phyloP scores from a whole-genome alignment of 2,797 vertebrate genomes.

The Crocidura indochinensis region DNA sequence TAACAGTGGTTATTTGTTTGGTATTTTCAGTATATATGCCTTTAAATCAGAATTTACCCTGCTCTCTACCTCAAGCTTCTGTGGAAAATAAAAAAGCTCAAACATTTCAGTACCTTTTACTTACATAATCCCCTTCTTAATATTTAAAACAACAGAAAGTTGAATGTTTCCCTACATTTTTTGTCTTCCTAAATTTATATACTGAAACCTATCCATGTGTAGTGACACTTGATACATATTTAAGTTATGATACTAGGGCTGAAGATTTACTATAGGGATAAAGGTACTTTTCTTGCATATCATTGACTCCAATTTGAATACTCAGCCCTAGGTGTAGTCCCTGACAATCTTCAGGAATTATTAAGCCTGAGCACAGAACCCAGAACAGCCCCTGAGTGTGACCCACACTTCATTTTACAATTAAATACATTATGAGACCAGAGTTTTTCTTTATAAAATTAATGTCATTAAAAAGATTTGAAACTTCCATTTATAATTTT shows the following conservation, averaged over 20 bases:
- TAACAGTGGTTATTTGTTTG: constrained; percentile 78
- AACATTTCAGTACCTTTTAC: constrained; percentile 49
- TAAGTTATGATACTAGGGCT: not conserved
- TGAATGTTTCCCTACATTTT: not conserved
- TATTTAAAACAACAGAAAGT: constrained; percentile 24
- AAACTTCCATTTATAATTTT: too few species aligned
- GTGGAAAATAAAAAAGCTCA: not conserved
- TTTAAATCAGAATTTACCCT: constrained; percentile 79
- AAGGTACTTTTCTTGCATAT: too few species aligned
- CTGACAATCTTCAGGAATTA: not conserved
- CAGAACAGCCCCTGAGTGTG: too few species aligned
- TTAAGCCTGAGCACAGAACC: too few species aligned
- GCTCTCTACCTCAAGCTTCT: constrained; percentile 7
- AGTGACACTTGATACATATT: not conserved
- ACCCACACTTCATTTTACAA: too few species aligned
- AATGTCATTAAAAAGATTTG: not conserved
- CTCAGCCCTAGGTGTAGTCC: too few species aligned
- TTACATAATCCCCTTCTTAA: constrained; percentile 57
- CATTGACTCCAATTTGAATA: not conserved
- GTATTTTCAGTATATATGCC: constrained; percentile 80
- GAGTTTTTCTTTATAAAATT: not conserved
- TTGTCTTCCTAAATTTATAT: not conserved
- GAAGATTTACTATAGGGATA: not conserved
- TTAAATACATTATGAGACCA: not conserved
- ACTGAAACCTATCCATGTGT: not conserved